phyloP scores from a whole-genome alignment of 1,140 invertebrate genomes.

The Watersipora subatra region DNA sequence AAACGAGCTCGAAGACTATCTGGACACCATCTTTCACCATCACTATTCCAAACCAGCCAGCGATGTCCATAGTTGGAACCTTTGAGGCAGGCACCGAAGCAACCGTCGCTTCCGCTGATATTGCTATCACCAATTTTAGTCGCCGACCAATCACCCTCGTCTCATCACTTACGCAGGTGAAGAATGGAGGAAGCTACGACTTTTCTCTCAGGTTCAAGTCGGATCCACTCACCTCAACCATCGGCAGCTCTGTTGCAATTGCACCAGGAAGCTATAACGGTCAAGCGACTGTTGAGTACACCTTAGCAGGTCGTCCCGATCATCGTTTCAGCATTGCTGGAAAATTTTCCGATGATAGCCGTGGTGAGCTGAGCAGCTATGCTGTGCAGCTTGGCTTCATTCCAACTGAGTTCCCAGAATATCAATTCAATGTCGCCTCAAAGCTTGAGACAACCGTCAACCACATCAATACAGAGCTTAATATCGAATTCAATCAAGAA shows the following conservation, averaged over 20 bases:
- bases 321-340: not conserved
- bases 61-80: not conserved
- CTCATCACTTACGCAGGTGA: not conserved
- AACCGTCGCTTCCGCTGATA: not conserved
- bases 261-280: not conserved
- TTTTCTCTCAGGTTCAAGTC: not conserved
- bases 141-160: not conserved
- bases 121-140: conserved; percentile 1
- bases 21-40: not conserved
- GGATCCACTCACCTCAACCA: not conserved
- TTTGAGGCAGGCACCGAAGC: not conserved
- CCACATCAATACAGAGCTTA: conserved; percentile 8
- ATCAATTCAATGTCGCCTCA: conserved; percentile 8
- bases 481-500: conserved; percentile 10
- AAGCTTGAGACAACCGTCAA: conserved; percentile 11
- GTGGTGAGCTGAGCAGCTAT: not conserved
- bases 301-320: not conserved
- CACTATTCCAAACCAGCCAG: not conserved
- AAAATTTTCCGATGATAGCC: not conserved
- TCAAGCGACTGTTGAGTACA: not conserved
- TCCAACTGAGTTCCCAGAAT: conserved; percentile 11
- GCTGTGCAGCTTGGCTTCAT: conserved; percentile 8
- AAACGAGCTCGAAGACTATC: not conserved
- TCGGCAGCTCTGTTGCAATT: not conserved
- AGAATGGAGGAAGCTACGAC: not conserved